phyloP scores from a whole-genome alignment of 2,888 invertebrate species.

The Yponomeuta plumbellus region DNA sequence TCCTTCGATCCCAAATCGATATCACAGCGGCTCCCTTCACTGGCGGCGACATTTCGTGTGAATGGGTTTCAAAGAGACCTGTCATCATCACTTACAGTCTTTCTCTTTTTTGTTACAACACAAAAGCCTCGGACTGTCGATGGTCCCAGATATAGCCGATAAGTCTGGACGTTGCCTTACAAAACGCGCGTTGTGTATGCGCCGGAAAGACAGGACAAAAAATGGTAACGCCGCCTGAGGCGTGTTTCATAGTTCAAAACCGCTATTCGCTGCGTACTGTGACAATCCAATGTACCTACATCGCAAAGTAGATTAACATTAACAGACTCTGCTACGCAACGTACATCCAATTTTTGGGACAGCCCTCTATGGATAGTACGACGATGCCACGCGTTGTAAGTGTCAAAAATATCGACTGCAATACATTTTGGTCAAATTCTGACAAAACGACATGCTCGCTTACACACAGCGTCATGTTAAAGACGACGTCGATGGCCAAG shows the following conservation, averaged over 20 bases:
- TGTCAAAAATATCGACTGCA: no score
- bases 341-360: no score
- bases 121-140: constrained; percentile 9
- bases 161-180: constrained; percentile 54
- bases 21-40: constrained; percentile 33
- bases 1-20: neutral
- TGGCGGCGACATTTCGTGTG: constrained; percentile 44
- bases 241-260: neutral
- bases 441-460: no score
- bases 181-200: constrained; percentile 61
- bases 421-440: no score
- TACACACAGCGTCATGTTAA: no score
- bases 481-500: no score
- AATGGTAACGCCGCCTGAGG: constrained; percentile 25
- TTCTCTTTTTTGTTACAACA: constrained; percentile 39
- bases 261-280: no score
- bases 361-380: no score
- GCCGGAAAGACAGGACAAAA: constrained; percentile 50
- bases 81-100: constrained; percentile 54
- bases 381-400: no score
- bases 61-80: constrained; percentile 48
- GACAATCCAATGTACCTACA: no score
- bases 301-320: no score
- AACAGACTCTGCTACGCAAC: no score
- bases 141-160: constrained; percentile 43